phyloP scores from a whole-genome alignment of 2,113 vertebrate species.

The Otocyon megalotis region DNA sequence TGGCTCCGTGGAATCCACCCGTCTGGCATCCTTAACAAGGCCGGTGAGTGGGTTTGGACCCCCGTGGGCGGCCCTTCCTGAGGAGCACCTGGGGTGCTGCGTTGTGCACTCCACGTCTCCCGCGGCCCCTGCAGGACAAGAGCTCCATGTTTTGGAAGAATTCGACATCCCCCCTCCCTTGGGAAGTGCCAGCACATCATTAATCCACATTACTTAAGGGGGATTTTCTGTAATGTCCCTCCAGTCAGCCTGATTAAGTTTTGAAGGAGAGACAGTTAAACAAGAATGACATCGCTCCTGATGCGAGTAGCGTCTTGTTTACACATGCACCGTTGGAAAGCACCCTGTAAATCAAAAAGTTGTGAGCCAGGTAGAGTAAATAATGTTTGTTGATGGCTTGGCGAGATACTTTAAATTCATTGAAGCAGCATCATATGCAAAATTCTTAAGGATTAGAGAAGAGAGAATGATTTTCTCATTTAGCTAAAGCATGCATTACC shows the following conservation, averaged over 20 bases:
- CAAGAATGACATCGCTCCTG: not conserved
- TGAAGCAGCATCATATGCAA: conserved; percentile 38
- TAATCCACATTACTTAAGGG: conserved; percentile 51
- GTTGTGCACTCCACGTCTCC: too few relatives aligned
- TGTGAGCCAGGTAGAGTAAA: conserved; percentile 49
- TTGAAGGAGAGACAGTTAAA: conserved; percentile 47
- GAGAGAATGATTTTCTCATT: conserved; percentile 52
- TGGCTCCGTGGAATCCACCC: not conserved
- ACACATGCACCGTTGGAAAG: not conserved
- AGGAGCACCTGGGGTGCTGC: too few relatives aligned
- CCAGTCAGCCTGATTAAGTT: conserved; percentile 60
- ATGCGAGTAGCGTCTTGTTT: conserved; percentile 49
- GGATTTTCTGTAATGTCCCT: conserved; percentile 44
- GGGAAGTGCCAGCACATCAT: not conserved
- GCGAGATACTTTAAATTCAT: conserved; percentile 59
- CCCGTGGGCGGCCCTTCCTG: too few relatives aligned
- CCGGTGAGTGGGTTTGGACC: not conserved
- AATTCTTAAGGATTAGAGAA: conserved; percentile 44
- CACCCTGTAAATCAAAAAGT: conserved; percentile 60
- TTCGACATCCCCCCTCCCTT: not conserved
- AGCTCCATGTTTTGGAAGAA: not conserved
- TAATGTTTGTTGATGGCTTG: conserved; percentile 55
- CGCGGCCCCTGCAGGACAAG: too few relatives aligned
- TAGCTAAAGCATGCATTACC: conserved; percentile 30
- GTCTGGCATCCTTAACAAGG: not conserved